phyloP scores from a whole-genome alignment of 2,797 vertebrate genomes.

The Amniataba percoides region DNA sequence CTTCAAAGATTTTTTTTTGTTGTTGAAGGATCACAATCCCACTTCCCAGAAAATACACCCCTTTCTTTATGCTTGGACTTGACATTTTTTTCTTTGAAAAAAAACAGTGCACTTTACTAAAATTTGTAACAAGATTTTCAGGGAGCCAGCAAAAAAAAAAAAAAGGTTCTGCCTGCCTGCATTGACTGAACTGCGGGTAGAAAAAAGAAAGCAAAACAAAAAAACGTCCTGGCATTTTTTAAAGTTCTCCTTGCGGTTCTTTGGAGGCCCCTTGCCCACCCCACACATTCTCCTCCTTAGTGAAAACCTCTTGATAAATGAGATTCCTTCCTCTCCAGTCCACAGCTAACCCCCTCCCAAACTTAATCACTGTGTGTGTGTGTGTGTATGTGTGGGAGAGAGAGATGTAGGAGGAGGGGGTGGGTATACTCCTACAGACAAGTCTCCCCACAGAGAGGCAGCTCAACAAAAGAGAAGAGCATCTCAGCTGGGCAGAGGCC shows the following conservation, averaged over 20 bases:
- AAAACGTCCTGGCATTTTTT: constrained; percentile 72
- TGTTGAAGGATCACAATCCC: constrained; percentile 24
- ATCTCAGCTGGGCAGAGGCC: constrained; percentile 87
- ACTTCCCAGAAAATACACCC: constrained; percentile 50
- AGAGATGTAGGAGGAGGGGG: constrained; percentile 10
- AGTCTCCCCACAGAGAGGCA: constrained; percentile 82
- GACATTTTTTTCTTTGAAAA: constrained; percentile 26
- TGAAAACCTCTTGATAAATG: constrained; percentile 82
- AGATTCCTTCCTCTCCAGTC: constrained; percentile 81
- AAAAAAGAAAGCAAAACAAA: constrained; percentile 17
- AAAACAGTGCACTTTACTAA: constrained; percentile 16
- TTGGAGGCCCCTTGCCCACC: constrained; percentile 65
- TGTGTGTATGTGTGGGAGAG: constrained; percentile 42
- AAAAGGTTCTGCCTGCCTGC: constrained; percentile 29
- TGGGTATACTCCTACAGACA: constrained; percentile 75
- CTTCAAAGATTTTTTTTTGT: constrained; percentile 61
- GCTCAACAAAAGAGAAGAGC: constrained; percentile 86
- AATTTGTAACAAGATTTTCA: constrained; percentile 27
- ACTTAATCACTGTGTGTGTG: constrained; percentile 67
- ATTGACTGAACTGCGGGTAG: constrained; percentile 48
- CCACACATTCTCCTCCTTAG: constrained; percentile 69
- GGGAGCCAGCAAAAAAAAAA: constrained; percentile 31
- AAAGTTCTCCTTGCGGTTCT: constrained; percentile 73
- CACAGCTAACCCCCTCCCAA: constrained; percentile 65
- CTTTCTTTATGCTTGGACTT: not conserved